Conservation (phyloP, 2,797 vertebrate genomes). For the Hipposideros larvatus region DNA sequence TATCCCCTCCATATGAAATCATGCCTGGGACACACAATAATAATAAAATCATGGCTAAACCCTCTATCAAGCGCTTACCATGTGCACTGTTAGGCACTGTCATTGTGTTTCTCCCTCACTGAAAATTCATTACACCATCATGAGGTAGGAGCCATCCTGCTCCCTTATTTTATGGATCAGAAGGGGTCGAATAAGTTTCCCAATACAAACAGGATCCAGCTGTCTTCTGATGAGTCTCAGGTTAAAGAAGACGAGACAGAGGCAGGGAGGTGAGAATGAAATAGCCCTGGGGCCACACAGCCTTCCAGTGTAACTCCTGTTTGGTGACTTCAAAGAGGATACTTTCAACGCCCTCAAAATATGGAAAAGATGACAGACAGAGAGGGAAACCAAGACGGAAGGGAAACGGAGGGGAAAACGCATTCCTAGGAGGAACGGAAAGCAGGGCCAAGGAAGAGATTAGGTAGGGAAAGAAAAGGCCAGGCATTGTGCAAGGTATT, state of each 20-base stretch:
- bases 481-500: neutral
- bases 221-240: neutral
- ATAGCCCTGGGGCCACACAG: no score
- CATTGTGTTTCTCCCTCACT: neutral
- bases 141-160: no score
- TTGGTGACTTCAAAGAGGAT: neutral
- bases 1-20: neutral
- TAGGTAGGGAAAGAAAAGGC: neutral
- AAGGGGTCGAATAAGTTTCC: neutral
- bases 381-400: neutral
- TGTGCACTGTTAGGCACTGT: accelerated
- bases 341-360: neutral
- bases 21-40: no score
- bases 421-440: neutral
- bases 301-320: neutral
- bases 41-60: neutral
- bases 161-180: neutral
- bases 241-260: neutral
- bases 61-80: accelerated
- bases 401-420: accelerated
- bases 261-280: no score
- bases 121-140: neutral
- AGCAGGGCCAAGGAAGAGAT: neutral
- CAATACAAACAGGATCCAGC: neutral
- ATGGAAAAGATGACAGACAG: neutral